phyloP scores from a whole-genome alignment of 2,888 invertebrate genomes.

The Rhamphomyia laevipes region DNA sequence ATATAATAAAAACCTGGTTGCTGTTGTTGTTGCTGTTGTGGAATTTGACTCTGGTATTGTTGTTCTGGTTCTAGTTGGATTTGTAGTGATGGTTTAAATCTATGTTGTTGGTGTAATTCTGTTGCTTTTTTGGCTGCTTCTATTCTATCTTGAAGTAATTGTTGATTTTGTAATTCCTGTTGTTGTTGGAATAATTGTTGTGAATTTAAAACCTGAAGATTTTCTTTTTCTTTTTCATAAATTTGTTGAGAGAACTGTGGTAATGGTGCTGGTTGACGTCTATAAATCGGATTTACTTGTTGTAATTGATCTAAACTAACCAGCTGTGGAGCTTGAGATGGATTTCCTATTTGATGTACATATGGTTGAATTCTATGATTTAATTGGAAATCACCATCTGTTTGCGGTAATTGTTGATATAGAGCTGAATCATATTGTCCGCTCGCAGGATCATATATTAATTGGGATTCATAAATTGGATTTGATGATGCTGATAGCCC shows the following conservation, averaged over 20 bases:
- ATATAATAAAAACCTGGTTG: slow-evolving; percentile 45
- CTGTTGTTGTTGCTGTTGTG: slow-evolving; percentile 29
- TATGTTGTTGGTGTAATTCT: slow-evolving; percentile 8
- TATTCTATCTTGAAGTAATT: slow-evolving; percentile 46
- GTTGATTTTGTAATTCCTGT: slow-evolving; percentile 55
- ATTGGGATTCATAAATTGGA: slow-evolving; percentile 64
- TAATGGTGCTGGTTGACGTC: slow-evolving; percentile 28
- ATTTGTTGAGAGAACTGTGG: slow-evolving; percentile 26
- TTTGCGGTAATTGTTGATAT: slow-evolving; percentile 63
- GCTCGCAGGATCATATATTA: slow-evolving; percentile 62
- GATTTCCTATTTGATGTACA: slow-evolving; percentile 44
- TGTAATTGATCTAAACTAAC: slow-evolving; percentile 48
- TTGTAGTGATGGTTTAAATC: slow-evolving; percentile 9
- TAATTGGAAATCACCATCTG: slow-evolving; percentile 56
- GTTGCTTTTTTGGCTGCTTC: slow-evolving; percentile 43
- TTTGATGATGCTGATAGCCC: slow-evolving; percentile 38
- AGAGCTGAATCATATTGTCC: slow-evolving; percentile 70
- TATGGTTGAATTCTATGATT: slow-evolving; percentile 65
- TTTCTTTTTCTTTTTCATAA: slow-evolving; percentile 50
- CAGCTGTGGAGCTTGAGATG: slow-evolving; percentile 39
- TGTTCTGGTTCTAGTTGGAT: slow-evolving; percentile 27
- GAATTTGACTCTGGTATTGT: slow-evolving; percentile 19
- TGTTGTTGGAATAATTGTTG: slow-evolving; percentile 54
- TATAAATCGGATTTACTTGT: slow-evolving; percentile 30
- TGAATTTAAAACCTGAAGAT: slow-evolving; percentile 48